Percentiles rank a stretch among this genome's conserved stretches.
Conservation (phyloP, 2,113 vertebrate genomes). For the Tonatia bakeri region DNA sequence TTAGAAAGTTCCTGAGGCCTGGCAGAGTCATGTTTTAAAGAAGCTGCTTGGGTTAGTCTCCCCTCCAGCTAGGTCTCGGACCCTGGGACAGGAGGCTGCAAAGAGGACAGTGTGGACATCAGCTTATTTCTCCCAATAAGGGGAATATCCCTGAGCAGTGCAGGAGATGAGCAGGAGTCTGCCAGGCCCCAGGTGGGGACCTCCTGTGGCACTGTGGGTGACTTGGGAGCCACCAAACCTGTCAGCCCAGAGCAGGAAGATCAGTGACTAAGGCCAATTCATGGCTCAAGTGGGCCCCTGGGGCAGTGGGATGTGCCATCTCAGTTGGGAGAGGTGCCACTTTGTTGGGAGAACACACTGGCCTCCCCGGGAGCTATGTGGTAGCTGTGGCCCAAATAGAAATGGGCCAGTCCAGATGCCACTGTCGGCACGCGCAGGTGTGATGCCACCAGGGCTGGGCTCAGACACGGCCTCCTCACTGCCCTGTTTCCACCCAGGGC, state of each 20-base stretch:
- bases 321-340: slow-evolving; percentile 29
- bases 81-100: background rate
- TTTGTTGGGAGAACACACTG: slow-evolving; percentile 11
- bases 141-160: background rate
- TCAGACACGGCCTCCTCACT: background rate
- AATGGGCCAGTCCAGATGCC: slow-evolving; percentile 26
- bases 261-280: slow-evolving; percentile 46
- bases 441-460: slow-evolving; percentile 33
- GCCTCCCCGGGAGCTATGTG: slow-evolving; percentile 9
- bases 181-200: background rate
- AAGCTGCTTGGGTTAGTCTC: background rate
- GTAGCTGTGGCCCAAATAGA: slow-evolving; percentile 14
- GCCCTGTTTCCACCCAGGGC: slow-evolving; percentile 44
- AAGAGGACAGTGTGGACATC: background rate
- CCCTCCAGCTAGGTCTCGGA: background rate
- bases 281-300: background rate
- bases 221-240: slow-evolving; percentile 55
- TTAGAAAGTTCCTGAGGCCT: background rate
- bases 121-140: background rate
- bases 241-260: slow-evolving; percentile 45
- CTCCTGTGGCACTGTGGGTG: slow-evolving; percentile 9
- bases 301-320: background rate
- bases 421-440: background rate
- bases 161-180: background rate
- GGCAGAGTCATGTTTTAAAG: background rate